These are phyloP conservation scores for Archips crataeganus DNA, from an alignment of 2,888 invertebrate genomes.

Conservation along the genomic window DNA sequence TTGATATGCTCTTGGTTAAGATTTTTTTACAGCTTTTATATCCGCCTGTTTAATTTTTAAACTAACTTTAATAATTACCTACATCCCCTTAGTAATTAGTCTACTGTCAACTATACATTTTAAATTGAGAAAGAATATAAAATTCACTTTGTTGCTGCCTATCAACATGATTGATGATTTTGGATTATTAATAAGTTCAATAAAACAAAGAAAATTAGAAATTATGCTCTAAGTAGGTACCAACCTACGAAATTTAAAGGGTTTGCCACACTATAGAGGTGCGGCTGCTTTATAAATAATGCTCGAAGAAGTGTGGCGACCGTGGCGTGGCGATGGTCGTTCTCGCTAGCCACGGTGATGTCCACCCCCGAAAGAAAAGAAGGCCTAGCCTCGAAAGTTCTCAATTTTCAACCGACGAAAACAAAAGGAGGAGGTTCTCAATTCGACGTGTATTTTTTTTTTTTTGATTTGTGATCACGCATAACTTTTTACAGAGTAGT, in stretches of 20 bases:
- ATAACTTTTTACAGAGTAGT: no score
- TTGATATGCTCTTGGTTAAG: neutral
- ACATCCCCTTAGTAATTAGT: slow-evolving; percentile 16
- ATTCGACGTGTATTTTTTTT: no score
- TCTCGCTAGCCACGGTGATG: no score
- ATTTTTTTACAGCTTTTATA: slow-evolving; percentile 12
- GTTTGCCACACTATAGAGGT: neutral
- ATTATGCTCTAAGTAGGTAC: neutral
- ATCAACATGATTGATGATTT: slow-evolving; percentile 34
- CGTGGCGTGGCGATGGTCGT: no score
- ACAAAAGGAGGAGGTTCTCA: no score
- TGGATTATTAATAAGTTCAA: slow-evolving; percentile 32
- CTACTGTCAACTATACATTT: slow-evolving; percentile 17
- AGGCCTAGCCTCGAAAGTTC: no score
- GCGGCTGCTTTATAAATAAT: no score
- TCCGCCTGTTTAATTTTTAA: neutral
- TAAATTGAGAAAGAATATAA: slow-evolving; percentile 13
- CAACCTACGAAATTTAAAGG: neutral
- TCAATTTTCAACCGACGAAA: no score
- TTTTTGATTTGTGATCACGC: no score
- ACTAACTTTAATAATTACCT: slow-evolving; percentile 11
- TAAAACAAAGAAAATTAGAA: neutral
- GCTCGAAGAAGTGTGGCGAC: no score
- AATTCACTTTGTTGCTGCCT: slow-evolving; percentile 32
- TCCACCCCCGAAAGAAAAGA: no score